Conservation (phyloP, 2,113 vertebrate genomes). For the Cryptomyrus ogoouensis region DNA sequence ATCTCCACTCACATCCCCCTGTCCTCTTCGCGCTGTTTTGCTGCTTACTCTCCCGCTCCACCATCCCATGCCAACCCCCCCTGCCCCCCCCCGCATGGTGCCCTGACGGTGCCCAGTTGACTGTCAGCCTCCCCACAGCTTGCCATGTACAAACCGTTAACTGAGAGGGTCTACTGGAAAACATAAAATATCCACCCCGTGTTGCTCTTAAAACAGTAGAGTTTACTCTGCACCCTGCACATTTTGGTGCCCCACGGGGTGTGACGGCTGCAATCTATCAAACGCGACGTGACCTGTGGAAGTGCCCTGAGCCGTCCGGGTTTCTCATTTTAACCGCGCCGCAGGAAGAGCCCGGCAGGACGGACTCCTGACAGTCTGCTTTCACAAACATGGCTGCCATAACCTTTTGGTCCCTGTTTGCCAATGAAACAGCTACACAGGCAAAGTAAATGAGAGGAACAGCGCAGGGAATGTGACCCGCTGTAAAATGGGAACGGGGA, state of each 20-base stretch:
- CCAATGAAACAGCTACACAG: background rate
- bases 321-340: background rate
- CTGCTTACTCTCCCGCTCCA: background rate
- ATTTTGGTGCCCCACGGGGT: background rate
- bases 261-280: background rate
- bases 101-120: background rate
- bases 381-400: background rate
- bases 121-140: background rate
- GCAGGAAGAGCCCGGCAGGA: background rate
- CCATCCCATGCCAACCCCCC: background rate
- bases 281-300: background rate
- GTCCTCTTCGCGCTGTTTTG: background rate
- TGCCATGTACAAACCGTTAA: background rate
- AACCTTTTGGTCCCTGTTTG: background rate
- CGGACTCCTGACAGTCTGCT: background rate
- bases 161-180: background rate
- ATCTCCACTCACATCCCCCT: constrained; percentile 10
- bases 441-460: background rate
- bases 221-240: background rate
- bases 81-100: background rate
- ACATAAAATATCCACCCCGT: background rate
- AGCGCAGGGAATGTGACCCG: background rate
- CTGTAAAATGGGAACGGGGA: background rate
- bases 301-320: background rate
- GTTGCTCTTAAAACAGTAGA: background rate